A percentile compares a stretch with the other conserved stretches of the same genome.
These are phyloP conservation scores for Tachuris rubrigastra DNA, from an alignment of 2,113 vertebrate genomes.

Conservation along the genomic window DNA sequence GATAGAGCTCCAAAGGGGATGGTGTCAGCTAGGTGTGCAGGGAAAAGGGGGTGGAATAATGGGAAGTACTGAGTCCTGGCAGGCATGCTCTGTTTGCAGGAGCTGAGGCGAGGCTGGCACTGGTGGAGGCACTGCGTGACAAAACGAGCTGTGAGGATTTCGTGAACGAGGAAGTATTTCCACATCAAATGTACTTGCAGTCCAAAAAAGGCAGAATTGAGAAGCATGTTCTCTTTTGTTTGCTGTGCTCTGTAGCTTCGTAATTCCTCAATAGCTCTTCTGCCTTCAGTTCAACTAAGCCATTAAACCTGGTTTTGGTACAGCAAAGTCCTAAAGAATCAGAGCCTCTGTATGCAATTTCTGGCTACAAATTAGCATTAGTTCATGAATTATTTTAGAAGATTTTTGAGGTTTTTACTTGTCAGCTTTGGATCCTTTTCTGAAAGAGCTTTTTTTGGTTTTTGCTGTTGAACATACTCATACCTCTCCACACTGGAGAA, in stretches of 20 bases:
- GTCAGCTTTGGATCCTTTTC: neutral
- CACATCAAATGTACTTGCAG: neutral
- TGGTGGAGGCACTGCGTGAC: neutral
- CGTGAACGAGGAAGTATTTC: neutral
- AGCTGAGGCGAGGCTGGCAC: neutral
- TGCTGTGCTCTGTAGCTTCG: neutral
- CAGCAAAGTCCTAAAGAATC: neutral
- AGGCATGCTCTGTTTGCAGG: neutral
- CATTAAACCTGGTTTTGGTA: neutral
- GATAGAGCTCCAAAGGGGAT: neutral
- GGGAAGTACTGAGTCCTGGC: neutral
- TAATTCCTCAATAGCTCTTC: neutral
- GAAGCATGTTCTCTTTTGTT: neutral
- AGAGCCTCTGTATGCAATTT: neutral
- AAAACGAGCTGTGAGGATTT: neutral
- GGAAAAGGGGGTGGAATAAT: neutral
- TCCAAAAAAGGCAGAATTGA: neutral
- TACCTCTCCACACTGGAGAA: neutral
- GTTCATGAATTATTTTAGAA: neutral
- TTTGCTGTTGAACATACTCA: neutral
- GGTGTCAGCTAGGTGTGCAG: neutral
- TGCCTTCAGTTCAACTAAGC: neutral
- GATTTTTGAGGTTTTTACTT: neutral
- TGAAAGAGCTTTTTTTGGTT: neutral
- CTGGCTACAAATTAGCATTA: neutral